Conservation (phyloP, 1,140 invertebrate genomes). For the Solenopsis fugax region DNA sequence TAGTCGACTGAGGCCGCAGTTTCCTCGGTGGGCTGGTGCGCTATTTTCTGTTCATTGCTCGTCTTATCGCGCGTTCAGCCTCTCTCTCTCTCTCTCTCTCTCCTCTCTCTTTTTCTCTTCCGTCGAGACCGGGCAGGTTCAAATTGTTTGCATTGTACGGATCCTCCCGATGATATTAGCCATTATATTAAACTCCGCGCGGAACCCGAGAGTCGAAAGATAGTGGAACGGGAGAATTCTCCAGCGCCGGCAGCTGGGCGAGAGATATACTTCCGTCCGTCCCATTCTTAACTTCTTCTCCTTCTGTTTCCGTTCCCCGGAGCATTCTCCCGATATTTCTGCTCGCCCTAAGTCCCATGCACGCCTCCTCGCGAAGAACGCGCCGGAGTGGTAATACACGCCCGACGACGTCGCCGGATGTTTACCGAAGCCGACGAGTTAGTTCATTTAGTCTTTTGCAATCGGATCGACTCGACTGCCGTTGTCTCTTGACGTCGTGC, state of each 20-base stretch:
- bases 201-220: conserved; percentile 71
- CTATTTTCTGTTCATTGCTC: conserved; percentile 78
- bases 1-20: conserved; percentile 70
- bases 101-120: conserved; percentile 2
- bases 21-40: conserved; percentile 64
- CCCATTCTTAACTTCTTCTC: conserved; percentile 48
- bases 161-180: conserved; percentile 80
- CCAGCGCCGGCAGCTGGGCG: conserved; percentile 47
- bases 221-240: conserved; percentile 64
- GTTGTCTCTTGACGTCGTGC: neutral
- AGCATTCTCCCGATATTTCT: conserved; percentile 45
- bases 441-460: conserved; percentile 53
- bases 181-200: conserved; percentile 81
- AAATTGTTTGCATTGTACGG: conserved; percentile 82
- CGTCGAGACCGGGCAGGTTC: conserved; percentile 63
- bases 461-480: conserved; percentile 31
- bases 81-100: neutral
- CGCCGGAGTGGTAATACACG: conserved; percentile 38
- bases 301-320: conserved; percentile 24
- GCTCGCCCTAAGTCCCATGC: conserved; percentile 40
- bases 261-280: conserved; percentile 71
- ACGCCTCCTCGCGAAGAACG: conserved; percentile 28
- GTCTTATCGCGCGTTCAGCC: conserved; percentile 71
- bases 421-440: conserved; percentile 51
- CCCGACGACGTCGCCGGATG: conserved; percentile 58